Evolutionary conservation across 2,797 vertebrate species (phyloP), one percentile per base, ranked within the genome.

Genomic region (Tenualosa ilisha): DNA sequence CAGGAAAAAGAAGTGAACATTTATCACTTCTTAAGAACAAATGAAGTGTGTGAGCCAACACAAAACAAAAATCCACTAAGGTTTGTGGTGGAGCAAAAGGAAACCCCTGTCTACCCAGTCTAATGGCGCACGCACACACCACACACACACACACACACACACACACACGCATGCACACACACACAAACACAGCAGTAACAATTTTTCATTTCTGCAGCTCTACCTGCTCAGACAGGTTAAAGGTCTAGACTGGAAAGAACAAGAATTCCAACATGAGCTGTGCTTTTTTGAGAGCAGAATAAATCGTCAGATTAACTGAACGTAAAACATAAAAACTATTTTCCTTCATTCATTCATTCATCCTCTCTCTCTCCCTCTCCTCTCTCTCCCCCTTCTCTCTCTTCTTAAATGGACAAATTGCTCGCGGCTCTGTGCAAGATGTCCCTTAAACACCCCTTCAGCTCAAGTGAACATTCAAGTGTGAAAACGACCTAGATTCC

Each of bases 401-500:
- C 59, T 11, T 24, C 6, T 24, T 63, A 63, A 24, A n/a, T 63
- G 59, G 59, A n/a, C 7, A 2, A n/a, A 8, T 2, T n/a, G 59
- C 59, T 63, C n/a, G n/a, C 6, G n/a, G 59, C 59, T 9, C n/a
- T 63, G n/a, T 63, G 59, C 12, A 85, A 79, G 43, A 85, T 79
- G 53, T 46, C 81, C 81, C 83, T 86, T 84, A 81, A 82, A 86
- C 63, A 83, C 75, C 82, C 54, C 37, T 87, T 84, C 56, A 92
- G 92, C 91, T 91, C 83, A 84, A 90, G 91, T 92, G 92, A 89
- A 92, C 86, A 87, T 89, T 91, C 87, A 84, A 89, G 90, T 84
- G 84, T 92, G 92, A 90, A 93, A 93, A 92, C 93, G 94, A 95
- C 95, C 94, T 92, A 95, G 90, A 93, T 95, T 94, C 88, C 88